Evolutionary conservation across 2,888 invertebrate species (phyloP).

Genomic region (Cephonodes hylas): DNA sequence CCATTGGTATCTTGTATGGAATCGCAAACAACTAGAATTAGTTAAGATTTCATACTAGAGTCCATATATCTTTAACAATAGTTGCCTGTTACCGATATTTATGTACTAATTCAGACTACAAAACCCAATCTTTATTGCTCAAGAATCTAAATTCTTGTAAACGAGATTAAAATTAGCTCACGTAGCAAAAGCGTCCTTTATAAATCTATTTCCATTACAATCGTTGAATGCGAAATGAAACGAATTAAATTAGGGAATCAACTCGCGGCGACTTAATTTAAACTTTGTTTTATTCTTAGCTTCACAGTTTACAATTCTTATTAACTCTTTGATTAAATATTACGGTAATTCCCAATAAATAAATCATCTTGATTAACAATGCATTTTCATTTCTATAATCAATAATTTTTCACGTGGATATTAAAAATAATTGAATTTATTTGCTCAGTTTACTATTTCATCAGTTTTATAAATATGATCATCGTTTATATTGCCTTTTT

Average conservation of each 20-base stretch:
- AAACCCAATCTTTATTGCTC: background rate
- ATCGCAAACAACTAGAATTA: too few relatives aligned
- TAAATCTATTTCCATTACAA: background rate
- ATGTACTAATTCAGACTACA: background rate
- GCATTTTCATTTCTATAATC: too few relatives aligned
- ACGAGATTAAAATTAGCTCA: background rate
- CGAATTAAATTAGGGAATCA: background rate
- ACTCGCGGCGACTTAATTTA: background rate
- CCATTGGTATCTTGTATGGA: background rate
- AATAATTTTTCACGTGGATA: too few relatives aligned
- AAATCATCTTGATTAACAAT: too few relatives aligned
- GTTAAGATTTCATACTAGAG: too few relatives aligned
- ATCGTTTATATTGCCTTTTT: too few relatives aligned
- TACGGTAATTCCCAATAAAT: background rate
- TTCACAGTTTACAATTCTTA: background rate
- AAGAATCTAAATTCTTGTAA: background rate
- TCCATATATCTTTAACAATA: background rate
- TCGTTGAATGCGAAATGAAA: background rate
- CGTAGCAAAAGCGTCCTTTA: conserved; percentile 5
- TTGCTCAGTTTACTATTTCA: too few relatives aligned
- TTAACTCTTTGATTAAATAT: background rate
- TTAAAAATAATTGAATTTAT: too few relatives aligned
- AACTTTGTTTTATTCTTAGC: background rate
- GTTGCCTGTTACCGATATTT: background rate
- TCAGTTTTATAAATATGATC: too few relatives aligned